phyloP scores from a whole-genome alignment of 2,797 vertebrate genomes.

The Chromis chromis region DNA sequence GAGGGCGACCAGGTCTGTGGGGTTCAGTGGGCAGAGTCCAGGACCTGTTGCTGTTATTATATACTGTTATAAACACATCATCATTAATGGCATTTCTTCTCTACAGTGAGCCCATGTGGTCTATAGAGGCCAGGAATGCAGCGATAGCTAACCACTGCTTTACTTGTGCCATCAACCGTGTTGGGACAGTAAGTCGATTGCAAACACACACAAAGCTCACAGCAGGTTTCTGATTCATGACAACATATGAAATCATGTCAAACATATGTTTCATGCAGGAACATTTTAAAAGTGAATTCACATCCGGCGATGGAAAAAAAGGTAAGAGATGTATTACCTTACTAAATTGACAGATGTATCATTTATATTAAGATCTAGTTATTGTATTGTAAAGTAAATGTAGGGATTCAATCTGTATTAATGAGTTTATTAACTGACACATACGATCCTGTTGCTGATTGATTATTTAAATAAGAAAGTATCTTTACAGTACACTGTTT shows the following conservation, averaged over 20 bases:
- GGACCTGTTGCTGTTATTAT: neutral
- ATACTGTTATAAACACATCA: neutral
- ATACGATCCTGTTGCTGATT: neutral
- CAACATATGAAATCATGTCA: neutral
- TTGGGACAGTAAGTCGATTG: conserved; percentile 88
- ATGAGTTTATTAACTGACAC: too few species aligned
- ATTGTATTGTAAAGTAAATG: neutral
- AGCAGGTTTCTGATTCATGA: neutral
- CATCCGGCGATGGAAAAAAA: conserved; percentile 93
- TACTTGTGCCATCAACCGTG: conserved; percentile 96
- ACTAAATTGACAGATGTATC: neutral
- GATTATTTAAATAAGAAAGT: neutral
- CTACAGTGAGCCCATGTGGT: conserved; percentile 94
- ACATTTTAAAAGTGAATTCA: conserved; percentile 92
- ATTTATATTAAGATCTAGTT: neutral
- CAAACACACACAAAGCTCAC: neutral
- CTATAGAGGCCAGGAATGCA: conserved; percentile 94
- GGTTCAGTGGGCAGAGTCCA: too few species aligned
- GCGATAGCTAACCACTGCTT: conserved; percentile 97
- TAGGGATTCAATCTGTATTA: too few species aligned
- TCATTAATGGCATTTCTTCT: conserved; percentile 6
- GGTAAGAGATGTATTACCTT: conserved; percentile 78
- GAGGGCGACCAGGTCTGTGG: too few species aligned
- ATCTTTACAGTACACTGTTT: neutral
- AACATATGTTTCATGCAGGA: conserved; percentile 84